These are phyloP conservation scores for Eleginops maclovinus DNA, from an alignment of 2,113 vertebrate genomes.

Conservation along the genomic window DNA sequence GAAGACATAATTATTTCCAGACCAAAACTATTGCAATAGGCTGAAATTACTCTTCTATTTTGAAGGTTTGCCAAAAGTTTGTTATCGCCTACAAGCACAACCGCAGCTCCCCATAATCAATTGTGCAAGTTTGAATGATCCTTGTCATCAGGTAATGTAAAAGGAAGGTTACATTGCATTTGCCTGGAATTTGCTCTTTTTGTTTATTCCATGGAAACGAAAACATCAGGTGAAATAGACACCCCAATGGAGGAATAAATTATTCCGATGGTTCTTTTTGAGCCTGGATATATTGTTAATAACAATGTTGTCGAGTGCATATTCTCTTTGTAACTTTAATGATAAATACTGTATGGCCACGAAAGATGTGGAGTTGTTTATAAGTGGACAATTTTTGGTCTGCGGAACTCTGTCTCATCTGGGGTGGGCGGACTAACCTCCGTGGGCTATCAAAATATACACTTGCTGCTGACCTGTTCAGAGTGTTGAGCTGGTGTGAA, in stretches of 20 bases:
- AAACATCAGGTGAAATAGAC: not conserved
- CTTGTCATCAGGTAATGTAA: not conserved
- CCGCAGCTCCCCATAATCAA: not conserved
- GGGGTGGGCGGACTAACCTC: not conserved
- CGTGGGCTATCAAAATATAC: not conserved
- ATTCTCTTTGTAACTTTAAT: not conserved
- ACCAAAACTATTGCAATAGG: slow-evolving; percentile 18
- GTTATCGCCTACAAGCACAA: not conserved
- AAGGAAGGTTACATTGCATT: not conserved
- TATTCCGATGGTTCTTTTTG: slow-evolving; percentile 12
- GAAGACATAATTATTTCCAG: slow-evolving; percentile 12
- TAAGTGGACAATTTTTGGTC: not conserved
- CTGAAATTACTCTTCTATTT: slow-evolving; percentile 11
- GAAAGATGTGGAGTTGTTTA: not conserved
- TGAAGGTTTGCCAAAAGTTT: not conserved
- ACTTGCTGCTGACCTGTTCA: slow-evolving; percentile 15
- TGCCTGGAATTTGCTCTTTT: not conserved
- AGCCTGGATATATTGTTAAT: slow-evolving; percentile 1
- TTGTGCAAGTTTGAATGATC: not conserved
- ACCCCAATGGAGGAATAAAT: not conserved
- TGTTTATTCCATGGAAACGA: not conserved
- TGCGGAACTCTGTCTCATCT: not conserved
- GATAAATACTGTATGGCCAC: not conserved
- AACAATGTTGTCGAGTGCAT: not conserved
- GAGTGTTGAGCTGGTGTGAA: not conserved